phyloP scores from a whole-genome alignment of 2,113 vertebrate species.

The Heptranchias perlo region DNA sequence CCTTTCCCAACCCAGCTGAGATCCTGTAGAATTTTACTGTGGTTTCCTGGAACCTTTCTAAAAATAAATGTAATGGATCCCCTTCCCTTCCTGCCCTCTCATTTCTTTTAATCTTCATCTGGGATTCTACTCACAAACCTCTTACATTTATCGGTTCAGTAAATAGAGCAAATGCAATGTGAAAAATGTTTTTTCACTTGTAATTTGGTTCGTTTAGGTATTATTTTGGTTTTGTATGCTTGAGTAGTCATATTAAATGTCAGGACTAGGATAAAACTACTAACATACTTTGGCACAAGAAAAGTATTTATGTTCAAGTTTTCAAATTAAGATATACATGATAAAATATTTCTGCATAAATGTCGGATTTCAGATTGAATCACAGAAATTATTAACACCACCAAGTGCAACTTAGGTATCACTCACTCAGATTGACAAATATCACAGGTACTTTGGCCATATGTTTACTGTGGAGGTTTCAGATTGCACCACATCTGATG shows the following conservation, averaged over 20 bases:
- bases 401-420: neutral
- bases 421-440: neutral
- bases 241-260: neutral
- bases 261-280: neutral
- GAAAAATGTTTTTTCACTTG: neutral
- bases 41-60: neutral
- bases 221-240: neutral
- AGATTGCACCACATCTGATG: neutral
- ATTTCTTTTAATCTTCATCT: neutral
- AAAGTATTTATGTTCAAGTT: neutral
- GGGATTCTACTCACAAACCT: neutral
- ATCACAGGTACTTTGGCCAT: neutral
- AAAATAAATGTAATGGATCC: neutral
- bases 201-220: neutral
- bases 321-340: neutral
- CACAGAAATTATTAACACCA: neutral
- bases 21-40: neutral
- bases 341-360: neutral
- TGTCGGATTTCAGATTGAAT: neutral
- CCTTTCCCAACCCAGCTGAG: neutral
- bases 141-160: neutral
- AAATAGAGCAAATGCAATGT: neutral
- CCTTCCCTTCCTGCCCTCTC: too few species aligned
- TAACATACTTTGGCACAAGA: neutral
- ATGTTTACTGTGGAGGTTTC: neutral